Base-by-base conservation (phyloP, 2,888 invertebrate genomes). In the Cosmopolites sordidus region DNA sequence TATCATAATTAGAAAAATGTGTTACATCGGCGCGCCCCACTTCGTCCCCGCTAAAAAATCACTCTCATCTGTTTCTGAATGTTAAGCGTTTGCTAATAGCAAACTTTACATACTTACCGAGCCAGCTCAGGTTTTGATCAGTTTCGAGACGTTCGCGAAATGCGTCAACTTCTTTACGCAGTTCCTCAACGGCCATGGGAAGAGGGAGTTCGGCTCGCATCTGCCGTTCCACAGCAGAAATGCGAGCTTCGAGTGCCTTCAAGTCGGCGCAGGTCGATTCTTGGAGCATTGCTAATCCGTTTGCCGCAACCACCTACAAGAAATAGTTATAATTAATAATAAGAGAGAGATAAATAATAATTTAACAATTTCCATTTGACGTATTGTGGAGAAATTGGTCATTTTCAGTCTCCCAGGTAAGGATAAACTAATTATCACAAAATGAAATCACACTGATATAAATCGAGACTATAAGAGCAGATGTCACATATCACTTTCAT, bases 111-210 rank as follows among this genome's bases (percentile, higher is more conserved):
- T 33, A n/a, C 76, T 76, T 68, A 82, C 83, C 81, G 59, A 82
- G 73, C 82, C 82, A 82, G 70, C 79, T 80, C 62, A 82, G 76
- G 66, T 79, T 79, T 66, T 82, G 81, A 49, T 80, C 78, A 16
- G 79, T 81, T 66, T 83, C 82, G 60, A 83, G 72, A 66, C 81
- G 81, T 63, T 77, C 76, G 63, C 79, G 74, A 66, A 83, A 80
- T 38, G 74, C 76, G 61, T 80, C 79, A 58, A 83, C 80, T 66
- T 82, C 80, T 48, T 73, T 73, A 66, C 79, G 79, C 57, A 83
- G 76, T 58, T 81, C 80, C 42, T 77, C 74, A 18, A 83, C 76
- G 38, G 75, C 73, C 33, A 76, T 70, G 15, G 79, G 79, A 37
- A 80, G 74, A 41, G 78, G 77, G 33, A 79, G 74, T 56, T 79